Base-by-base conservation (phyloP, 2,113 vertebrate genomes). In the Speoplatyrhinus poulsoni region DNA sequence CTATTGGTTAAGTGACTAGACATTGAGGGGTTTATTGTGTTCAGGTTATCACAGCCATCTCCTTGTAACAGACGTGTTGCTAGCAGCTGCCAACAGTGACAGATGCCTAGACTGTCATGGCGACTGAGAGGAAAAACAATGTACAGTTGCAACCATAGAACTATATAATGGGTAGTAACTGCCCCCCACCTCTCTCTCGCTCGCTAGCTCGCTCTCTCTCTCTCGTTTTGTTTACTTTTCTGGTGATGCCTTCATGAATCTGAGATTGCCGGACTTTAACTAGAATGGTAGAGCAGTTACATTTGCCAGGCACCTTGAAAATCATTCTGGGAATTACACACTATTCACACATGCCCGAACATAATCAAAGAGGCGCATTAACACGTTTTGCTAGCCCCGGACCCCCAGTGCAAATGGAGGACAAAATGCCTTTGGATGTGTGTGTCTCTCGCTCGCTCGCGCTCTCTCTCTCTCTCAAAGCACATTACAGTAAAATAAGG, bases 381-480 rank as follows among this genome's bases (percentile, higher is more conserved):
- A 67, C 64, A 65, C 63, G 26, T 73, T 62, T 26, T 60, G 65
- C 75, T 75, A 69, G 72, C 48, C 11, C 36, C 62, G 54, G 60
- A 32, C 71, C 63, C 58, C 58, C 48, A 26, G 1, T 26, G 0
- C 26, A 26, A 26, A 26, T 26, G 26, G 26, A 26, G 2, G 26
- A 26, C 26, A 2, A 26, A 26, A 26, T 26, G 26, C 26, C 36
- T 32, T 54, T 10, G 6, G 62, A 56, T 60, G 9, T 6, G 9
- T 19, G 65, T 72, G 46, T n/a, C 60, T 46, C 12, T 15, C 11
- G 57, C 49, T 69, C 70, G 48, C 53, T 32, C 72, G 55, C 33
- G 0, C 4, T 16, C 63, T 81, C 60, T 73, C 41, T 32, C 32
- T 55, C 5, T 5, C 36, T 26, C 17, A 19, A 19, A 19, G 19